Evolutionary conservation across 1,140 invertebrate species (phyloP).

Genomic region (Helicoverpa armigera): DNA sequence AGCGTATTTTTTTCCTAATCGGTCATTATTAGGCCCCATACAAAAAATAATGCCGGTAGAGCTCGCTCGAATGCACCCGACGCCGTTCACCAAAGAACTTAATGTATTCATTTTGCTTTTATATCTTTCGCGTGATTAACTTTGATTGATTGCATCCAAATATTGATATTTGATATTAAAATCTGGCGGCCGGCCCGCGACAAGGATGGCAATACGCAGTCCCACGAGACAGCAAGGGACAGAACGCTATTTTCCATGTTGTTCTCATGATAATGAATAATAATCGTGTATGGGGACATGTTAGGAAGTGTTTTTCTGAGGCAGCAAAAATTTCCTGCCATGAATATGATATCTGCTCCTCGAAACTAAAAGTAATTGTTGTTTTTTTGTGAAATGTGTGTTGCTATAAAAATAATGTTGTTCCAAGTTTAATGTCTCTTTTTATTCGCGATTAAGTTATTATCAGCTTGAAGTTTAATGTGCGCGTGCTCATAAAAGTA

Average conservation of each 20-base stretch:
- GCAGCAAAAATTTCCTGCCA: conserved; percentile 40
- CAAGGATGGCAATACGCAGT: conserved; percentile 43
- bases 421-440: conserved; percentile 1
- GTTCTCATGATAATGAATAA: conserved; percentile 61
- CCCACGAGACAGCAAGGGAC: conserved; percentile 28
- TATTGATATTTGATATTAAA: conserved; percentile 83
- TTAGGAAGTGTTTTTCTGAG: conserved; percentile 57
- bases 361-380: conserved; percentile 43
- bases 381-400: conserved; percentile 28
- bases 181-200: conserved; percentile 63
- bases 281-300: conserved; percentile 52
- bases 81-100: conserved; percentile 74
- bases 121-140: conserved; percentile 85
- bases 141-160: conserved; percentile 86
- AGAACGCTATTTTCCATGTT: conserved; percentile 36
- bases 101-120: conserved; percentile 85
- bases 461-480: conserved; percentile 14
- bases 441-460: conserved; percentile 10
- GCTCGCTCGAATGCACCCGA: conserved; percentile 69
- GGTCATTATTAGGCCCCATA: conserved; percentile 74
- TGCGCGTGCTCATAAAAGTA: conserved; percentile 15
- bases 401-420: conserved; percentile 20
- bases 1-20: conserved; percentile 77
- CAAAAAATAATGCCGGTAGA: conserved; percentile 70
- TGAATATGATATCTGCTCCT: conserved; percentile 24